Base-by-base conservation (phyloP, 2,888 invertebrate species). In the Eristalis pertinax region DNA sequence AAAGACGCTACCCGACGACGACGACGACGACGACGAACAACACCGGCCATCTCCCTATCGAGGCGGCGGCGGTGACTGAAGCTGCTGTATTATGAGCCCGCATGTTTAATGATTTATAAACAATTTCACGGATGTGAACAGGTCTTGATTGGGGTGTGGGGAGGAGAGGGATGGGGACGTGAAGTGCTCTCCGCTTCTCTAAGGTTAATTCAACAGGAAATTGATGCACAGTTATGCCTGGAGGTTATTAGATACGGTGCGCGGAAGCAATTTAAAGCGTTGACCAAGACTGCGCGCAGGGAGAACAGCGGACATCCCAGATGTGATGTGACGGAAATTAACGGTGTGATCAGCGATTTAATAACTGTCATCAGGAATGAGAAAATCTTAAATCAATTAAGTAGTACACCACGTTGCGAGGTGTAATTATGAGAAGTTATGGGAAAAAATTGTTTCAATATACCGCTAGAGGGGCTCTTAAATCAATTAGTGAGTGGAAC, bases 91-190 rank as follows among this genome's bases (percentile, higher is more conserved):
- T 26, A 63, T 78, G 56, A 67, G 58, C 82, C 86, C 86, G 86
- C 86, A 86, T 86, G 86, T 86, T 86, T 77, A 86, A 86, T 86
- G 78, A 86, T 86, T 86, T 82, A 86, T 82, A 86, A 86, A 86
- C 86, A 86, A 86, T 82, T 86, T 86, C 86, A 86, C 86, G 86
- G 86, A 86, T 86, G 83, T 86, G 83, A 86, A 78, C 78, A 78
- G 67, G 70, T 67, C 78, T 79, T 60, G 77, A 67, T 77, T 0
- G 29, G 5, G 29, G 78, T 50, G 73, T 62, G 62, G 70, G 65
- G 72, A 67, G n/a, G n/a, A n/a, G n/a, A n/a, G n/a, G n/a, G n/a
- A n/a, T n/a, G 3, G 60, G 7, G 60, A 24, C 24, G 4, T 26
- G 3, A 22, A 35, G 56, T 22, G 29, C 65, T 38, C 24, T 60